Conservation (phyloP, 2,888 invertebrate genomes). For the Catocala fraxini region DNA sequence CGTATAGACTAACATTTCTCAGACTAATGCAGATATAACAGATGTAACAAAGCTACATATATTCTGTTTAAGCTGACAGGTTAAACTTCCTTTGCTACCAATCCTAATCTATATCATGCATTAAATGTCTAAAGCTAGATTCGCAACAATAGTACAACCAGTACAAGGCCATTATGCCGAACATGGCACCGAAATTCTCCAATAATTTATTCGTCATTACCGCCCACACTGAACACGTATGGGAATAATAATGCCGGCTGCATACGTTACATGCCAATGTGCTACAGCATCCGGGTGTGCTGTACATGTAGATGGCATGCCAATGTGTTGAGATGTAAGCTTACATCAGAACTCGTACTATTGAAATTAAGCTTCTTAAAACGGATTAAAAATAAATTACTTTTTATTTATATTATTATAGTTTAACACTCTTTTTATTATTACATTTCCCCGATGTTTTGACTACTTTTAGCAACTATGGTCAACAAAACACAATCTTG, state of each 20-base stretch:
- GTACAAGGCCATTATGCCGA: slow-evolving; percentile 37
- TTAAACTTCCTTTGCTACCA: background rate
- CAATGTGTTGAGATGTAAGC: background rate
- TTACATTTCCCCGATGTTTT: too few species aligned
- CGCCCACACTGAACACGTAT: slow-evolving; percentile 47
- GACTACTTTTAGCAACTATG: too few species aligned
- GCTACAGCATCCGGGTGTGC: slow-evolving; percentile 17
- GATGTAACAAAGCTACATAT: too few species aligned
- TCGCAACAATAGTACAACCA: slow-evolving; percentile 28
- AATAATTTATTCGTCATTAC: slow-evolving; percentile 55
- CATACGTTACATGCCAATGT: slow-evolving; percentile 45
- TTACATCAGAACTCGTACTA: too few species aligned
- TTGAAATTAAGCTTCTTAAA: too few species aligned
- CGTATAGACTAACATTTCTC: too few species aligned
- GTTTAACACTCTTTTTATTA: too few species aligned
- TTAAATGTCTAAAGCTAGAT: slow-evolving; percentile 6
- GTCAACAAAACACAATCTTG: too few species aligned
- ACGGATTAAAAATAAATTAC: too few species aligned
- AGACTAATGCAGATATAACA: too few species aligned
- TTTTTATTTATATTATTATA: too few species aligned
- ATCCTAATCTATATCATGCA: background rate
- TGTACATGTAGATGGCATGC: slow-evolving; percentile 11
- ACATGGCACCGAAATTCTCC: slow-evolving; percentile 50
- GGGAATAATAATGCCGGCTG: slow-evolving; percentile 36
- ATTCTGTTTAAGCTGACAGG: too few species aligned